Evolutionary conservation across 2,797 vertebrate species (phyloP).

Genomic region (Leptoclinus maculatus): DNA sequence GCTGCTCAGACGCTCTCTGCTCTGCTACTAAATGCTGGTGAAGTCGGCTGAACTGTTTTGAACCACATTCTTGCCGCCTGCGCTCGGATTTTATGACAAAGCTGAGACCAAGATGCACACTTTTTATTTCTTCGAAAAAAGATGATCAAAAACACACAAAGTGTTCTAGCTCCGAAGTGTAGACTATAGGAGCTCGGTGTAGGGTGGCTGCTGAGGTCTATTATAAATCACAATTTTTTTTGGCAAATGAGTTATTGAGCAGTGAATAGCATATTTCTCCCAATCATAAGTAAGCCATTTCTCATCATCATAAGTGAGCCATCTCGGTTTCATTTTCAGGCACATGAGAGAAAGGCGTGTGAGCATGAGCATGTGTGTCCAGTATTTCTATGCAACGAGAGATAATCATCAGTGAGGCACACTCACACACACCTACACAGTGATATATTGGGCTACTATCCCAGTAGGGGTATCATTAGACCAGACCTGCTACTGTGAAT

Average conservation of each 20-base stretch:
- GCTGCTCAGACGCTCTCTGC: too few species aligned
- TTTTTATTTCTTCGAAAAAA: background rate
- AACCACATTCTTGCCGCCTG: background rate
- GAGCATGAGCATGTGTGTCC: background rate
- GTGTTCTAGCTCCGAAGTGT: too few species aligned
- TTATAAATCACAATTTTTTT: too few species aligned
- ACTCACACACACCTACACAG: conserved; percentile 20
- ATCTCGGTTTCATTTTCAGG: conserved; percentile 30
- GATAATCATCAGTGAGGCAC: conserved; percentile 31
- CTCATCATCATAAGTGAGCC: background rate
- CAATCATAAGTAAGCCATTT: background rate
- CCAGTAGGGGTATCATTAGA: conserved; percentile 58
- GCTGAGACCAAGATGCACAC: background rate
- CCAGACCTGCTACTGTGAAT: conserved; percentile 51
- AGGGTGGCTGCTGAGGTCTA: background rate
- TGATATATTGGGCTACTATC: conserved; percentile 42
- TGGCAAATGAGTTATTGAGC: too few species aligned
- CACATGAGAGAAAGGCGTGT: background rate
- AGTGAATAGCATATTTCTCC: background rate
- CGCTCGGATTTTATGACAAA: background rate
- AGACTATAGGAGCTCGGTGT: background rate
- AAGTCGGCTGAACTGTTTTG: background rate
- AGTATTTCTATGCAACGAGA: conserved; percentile 21
- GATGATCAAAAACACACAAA: background rate
- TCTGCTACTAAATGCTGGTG: background rate